Evolutionary conservation across 2,888 invertebrate genomes (phyloP).

Genomic region (Hoplodrina blanda): DNA sequence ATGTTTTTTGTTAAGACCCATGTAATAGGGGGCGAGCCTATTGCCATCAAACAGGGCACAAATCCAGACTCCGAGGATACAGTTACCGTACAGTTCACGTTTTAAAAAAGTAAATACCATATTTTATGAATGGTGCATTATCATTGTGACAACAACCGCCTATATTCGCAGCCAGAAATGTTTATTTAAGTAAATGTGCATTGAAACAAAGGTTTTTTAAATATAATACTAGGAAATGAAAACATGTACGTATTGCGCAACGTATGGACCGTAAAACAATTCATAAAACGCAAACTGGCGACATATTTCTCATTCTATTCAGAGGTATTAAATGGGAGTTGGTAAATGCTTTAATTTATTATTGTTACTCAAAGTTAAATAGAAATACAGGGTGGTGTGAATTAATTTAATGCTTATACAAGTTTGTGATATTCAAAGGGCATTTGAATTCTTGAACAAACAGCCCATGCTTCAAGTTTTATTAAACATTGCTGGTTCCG

Average conservation of each 20-base stretch:
- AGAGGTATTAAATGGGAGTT: constrained; percentile 36
- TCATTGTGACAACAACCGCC: constrained; percentile 10
- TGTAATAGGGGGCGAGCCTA: no score
- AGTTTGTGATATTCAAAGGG: constrained; percentile 52
- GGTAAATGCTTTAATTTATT: constrained; percentile 36
- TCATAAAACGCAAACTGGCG: constrained; percentile 62
- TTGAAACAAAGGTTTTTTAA: constrained; percentile 7
- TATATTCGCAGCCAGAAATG: constrained; percentile 19
- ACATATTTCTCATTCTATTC: constrained; percentile 41
- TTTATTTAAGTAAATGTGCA: constrained; percentile 8
- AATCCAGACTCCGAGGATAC: no score
- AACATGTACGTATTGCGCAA: constrained; percentile 36
- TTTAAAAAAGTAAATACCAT: no score
- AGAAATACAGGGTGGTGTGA: constrained; percentile 82
- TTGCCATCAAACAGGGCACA: no score
- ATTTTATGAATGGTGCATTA: neutral
- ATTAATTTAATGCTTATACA: constrained; percentile 57
- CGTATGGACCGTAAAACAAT: constrained; percentile 44
- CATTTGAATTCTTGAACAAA: constrained; percentile 59
- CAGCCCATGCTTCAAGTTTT: constrained; percentile 64
- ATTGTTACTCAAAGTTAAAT: constrained; percentile 55
- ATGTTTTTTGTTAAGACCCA: no score
- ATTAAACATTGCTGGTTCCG: constrained; percentile 41
- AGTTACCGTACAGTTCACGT: no score
- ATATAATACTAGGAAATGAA: constrained; percentile 8